These are phyloP conservation scores for Trichoplusia ni DNA, from an alignment of 1,140 invertebrate genomes.

Conservation along the genomic window DNA sequence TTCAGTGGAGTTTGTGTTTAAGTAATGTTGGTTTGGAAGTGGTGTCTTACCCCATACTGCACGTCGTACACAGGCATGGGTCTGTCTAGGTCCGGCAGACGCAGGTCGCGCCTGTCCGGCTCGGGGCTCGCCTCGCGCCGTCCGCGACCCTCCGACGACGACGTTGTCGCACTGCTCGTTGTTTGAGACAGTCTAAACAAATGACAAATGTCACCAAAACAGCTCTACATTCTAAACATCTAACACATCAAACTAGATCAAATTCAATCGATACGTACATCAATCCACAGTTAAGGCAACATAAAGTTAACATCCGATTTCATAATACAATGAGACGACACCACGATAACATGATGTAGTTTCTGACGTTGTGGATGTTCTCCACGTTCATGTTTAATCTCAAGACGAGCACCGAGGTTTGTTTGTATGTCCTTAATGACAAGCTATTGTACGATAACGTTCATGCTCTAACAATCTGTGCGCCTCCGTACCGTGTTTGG, in stretches of 20 bases:
- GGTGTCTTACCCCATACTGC: constrained; percentile 82
- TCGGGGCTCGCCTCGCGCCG: constrained; percentile 69
- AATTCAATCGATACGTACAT: neutral
- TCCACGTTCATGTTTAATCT: constrained; percentile 10
- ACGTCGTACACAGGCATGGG: constrained; percentile 81
- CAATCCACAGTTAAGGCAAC: too few relatives aligned
- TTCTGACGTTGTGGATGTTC: neutral
- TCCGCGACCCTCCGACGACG: constrained; percentile 75
- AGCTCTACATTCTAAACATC: neutral
- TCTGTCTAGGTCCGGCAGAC: constrained; percentile 70
- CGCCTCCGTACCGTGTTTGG: constrained; percentile 1
- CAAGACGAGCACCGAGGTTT: constrained; percentile 17
- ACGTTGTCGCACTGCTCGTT: constrained; percentile 80
- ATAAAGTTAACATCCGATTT: constrained; percentile 19
- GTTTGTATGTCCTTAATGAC: constrained; percentile 18
- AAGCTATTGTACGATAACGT: constrained; percentile 27
- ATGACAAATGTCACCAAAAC: constrained; percentile 8
- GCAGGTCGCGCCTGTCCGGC: constrained; percentile 54
- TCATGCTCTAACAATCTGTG: constrained; percentile 12
- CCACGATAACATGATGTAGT: constrained; percentile 16
- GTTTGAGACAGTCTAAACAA: constrained; percentile 82
- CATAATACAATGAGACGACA: constrained; percentile 11
- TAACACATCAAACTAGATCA: neutral
- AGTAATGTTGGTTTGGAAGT: too few relatives aligned
- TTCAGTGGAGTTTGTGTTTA: too few relatives aligned